Base-by-base conservation (phyloP, 1,140 invertebrate genomes). In the Pararge aegeria region DNA sequence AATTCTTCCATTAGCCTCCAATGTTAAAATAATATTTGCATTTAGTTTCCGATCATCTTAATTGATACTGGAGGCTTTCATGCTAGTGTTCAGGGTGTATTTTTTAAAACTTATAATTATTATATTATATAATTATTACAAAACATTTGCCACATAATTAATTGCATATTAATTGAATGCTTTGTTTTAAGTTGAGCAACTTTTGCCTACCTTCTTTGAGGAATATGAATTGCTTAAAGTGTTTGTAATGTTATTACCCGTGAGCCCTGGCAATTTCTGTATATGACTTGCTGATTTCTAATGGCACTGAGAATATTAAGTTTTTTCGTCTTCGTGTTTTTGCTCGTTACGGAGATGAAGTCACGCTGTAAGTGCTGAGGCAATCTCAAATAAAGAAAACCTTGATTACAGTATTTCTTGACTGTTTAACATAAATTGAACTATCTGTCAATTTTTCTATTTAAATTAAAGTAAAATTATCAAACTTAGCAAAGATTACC, bases 301-400 rank as follows among this genome's bases (percentile, higher is more conserved):
- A 42, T 42, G 38, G 15, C 34, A 51, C 30, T 19, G 21, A 48
- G 53, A 24, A 59, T 38, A 54, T 60, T 51, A 52, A 37, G 29
- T 60, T 53, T 42, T 58, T 53, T 58, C 55, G 24, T 21, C 44
- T 12, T 60, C 24, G 20, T 72, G 70, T 86, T 86, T 86, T 86
- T 86, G 83, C 78, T 83, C 74, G 80, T 83, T 86, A 82, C 68
- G 52, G 60, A 69, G 73, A 70, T 70, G 69, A 75, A 71, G 77
- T 83, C 79, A 83, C 80, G 79, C 59, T 68, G 66, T 48, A 80
- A 75, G 78, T 78, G 74, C 74, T 72, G 61, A 70, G 71, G 20
- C 19, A n/a, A 24, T 21, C 19, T n/a, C 20, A 34, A 34, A 34
- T 34, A 34, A 34, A 34, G 24, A 24, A 2, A 24, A 24, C 7